A percentile compares a stretch with the other conserved stretches of the same genome.
phyloP scores from a whole-genome alignment of 2,113 vertebrate species.

The Narcine bancroftii region DNA sequence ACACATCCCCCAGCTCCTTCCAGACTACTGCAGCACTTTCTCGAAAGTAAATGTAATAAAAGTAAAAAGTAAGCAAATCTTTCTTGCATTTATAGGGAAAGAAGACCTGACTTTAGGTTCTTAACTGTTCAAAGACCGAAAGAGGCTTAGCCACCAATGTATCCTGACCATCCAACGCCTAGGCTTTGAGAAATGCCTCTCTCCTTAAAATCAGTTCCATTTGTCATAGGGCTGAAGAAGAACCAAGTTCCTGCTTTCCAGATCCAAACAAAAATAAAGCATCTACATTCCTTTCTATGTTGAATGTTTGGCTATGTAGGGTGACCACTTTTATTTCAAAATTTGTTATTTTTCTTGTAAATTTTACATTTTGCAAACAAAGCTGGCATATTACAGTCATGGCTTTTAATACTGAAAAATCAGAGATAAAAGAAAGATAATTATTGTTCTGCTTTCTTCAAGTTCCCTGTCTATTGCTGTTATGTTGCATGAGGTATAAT shows the following conservation, averaged over 20 bases:
- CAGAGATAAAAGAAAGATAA: slow-evolving; percentile 14
- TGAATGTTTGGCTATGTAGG: neutral
- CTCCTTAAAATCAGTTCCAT: neutral
- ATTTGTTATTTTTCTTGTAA: neutral
- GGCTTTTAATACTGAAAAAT: neutral
- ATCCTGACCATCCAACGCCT: neutral
- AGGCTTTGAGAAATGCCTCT: neutral
- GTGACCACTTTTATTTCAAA: neutral
- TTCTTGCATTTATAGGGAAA: neutral
- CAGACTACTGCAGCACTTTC: neutral
- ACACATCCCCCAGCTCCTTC: neutral
- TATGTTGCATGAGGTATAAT: neutral
- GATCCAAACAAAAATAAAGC: neutral
- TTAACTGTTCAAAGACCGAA: neutral
- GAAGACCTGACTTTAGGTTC: neutral
- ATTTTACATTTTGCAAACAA: neutral
- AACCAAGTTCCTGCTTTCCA: neutral
- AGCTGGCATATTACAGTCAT: neutral
- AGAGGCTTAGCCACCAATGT: too few relatives aligned
- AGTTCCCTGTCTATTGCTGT: neutral
- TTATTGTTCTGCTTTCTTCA: neutral
- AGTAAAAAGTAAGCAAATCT: too few relatives aligned
- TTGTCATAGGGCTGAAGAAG: neutral
- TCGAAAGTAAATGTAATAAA: too few relatives aligned
- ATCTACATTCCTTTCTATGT: neutral